phyloP scores from a whole-genome alignment of 1,140 invertebrate species.

The Scaptomyza graminum region DNA sequence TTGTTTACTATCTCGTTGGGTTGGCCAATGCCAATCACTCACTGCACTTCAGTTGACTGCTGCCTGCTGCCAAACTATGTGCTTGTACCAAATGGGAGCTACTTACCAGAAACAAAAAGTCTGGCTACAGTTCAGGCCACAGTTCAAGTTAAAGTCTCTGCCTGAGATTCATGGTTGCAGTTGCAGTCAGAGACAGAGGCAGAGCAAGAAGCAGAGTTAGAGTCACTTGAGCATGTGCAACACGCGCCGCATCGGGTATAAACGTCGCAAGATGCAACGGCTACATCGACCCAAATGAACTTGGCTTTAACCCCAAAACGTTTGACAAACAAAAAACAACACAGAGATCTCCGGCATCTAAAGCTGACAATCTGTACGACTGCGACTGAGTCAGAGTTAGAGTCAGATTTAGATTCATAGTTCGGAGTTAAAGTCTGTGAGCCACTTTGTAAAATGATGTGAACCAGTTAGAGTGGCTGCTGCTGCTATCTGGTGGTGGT shows the following conservation, averaged over 20 bases:
- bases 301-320: slow-evolving; percentile 68
- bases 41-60: slow-evolving; percentile 30
- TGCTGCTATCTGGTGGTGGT: slow-evolving; percentile 25
- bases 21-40: slow-evolving; percentile 40
- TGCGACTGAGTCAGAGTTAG: slow-evolving; percentile 4
- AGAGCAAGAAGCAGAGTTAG: slow-evolving; percentile 10
- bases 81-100: slow-evolving; percentile 34
- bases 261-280: slow-evolving; percentile 45
- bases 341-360: slow-evolving; percentile 60
- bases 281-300: slow-evolving; percentile 67
- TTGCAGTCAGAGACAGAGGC: slow-evolving; percentile 9
- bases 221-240: slow-evolving; percentile 64
- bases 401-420: slow-evolving; percentile 4
- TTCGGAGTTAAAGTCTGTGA: slow-evolving; percentile 16
- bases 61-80: slow-evolving; percentile 66
- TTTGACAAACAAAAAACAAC: slow-evolving; percentile 68
- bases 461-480: slow-evolving; percentile 70
- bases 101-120: slow-evolving; percentile 39
- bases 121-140: slow-evolving; percentile 33
- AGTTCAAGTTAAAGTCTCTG: slow-evolving; percentile 42
- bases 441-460: slow-evolving; percentile 78
- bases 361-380: slow-evolving; percentile 62
- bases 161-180: background rate
- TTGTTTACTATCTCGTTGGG: slow-evolving; percentile 30
- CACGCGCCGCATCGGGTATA: slow-evolving; percentile 54